These are phyloP conservation scores for Cerastoderma edule DNA, from an alignment of 2,888 invertebrate species.

Conservation along the genomic window DNA sequence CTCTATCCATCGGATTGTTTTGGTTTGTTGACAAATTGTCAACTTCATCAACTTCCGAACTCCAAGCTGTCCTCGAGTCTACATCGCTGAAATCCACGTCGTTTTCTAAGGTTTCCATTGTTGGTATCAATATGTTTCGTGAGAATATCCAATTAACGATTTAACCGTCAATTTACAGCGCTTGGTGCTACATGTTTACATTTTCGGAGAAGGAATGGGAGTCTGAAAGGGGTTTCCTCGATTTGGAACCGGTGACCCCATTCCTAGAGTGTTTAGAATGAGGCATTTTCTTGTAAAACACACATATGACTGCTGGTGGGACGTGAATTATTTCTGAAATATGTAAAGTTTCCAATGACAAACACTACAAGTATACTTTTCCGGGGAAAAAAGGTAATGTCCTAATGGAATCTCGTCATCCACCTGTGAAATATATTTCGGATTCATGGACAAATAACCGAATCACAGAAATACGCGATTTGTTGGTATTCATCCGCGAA, in stretches of 20 bases:
- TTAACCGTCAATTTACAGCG: no score
- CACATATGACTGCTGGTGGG: background rate
- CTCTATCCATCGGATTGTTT: slow-evolving; percentile 49
- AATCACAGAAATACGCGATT: slow-evolving; percentile 60
- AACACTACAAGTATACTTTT: background rate
- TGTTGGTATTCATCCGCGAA: slow-evolving; percentile 55
- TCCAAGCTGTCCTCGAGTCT: background rate
- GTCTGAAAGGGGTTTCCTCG: slow-evolving; percentile 52
- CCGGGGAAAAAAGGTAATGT: background rate
- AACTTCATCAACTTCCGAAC: slow-evolving; percentile 51
- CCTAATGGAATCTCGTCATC: slow-evolving; percentile 41
- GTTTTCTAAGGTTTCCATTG: no score
- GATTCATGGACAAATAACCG: slow-evolving; percentile 62
- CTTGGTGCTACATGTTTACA: slow-evolving; percentile 32
- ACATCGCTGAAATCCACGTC: background rate
- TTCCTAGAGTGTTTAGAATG: slow-evolving; percentile 22
- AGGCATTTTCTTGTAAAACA: background rate
- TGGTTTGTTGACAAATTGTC: slow-evolving; percentile 61
- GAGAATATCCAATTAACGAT: no score
- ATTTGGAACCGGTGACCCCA: slow-evolving; percentile 53
- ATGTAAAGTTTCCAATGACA: slow-evolving; percentile 7
- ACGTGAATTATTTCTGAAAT: background rate
- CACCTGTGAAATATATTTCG: slow-evolving; percentile 71
- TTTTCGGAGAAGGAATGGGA: slow-evolving; percentile 24
- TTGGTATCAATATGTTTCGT: no score